Evolutionary conservation across 2,797 vertebrate species (phyloP).

Genomic region (Hyperoplus lanceolatus): DNA sequence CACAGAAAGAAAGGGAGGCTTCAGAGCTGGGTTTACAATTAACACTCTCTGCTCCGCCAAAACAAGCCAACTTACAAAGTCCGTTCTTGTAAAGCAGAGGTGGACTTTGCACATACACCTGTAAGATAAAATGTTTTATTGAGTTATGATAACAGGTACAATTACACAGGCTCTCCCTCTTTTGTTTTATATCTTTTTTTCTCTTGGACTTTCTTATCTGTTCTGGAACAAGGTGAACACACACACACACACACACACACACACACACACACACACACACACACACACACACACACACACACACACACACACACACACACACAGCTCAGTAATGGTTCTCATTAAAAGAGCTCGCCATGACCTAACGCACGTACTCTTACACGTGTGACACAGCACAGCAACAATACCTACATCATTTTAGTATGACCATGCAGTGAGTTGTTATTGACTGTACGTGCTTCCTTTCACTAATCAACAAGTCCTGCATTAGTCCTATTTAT

Average conservation of each 20-base stretch:
- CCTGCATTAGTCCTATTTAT: neutral
- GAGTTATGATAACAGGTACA: slow-evolving; percentile 61
- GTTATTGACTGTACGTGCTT: neutral
- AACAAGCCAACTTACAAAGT: slow-evolving; percentile 56
- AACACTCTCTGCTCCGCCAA: slow-evolving; percentile 20
- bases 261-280: too few relatives aligned
- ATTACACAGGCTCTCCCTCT: slow-evolving; percentile 14
- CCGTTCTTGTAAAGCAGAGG: slow-evolving; percentile 44
- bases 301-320: neutral
- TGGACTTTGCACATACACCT: slow-evolving; percentile 71
- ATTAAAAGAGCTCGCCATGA: slow-evolving; percentile 39
- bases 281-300: too few relatives aligned
- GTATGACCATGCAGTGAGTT: neutral
- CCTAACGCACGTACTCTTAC: slow-evolving; percentile 64
- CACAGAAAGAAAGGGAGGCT: slow-evolving; percentile 37
- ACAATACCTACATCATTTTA: slow-evolving; percentile 8
- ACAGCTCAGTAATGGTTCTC: slow-evolving; percentile 31
- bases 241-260: too few relatives aligned
- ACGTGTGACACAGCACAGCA: slow-evolving; percentile 4
- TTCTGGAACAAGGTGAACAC: slow-evolving; percentile 44
- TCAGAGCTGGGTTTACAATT: slow-evolving; percentile 33
- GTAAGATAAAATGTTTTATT: slow-evolving; percentile 70
- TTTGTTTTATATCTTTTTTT: slow-evolving; percentile 51
- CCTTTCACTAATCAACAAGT: neutral
- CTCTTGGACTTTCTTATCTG: slow-evolving; percentile 61